Base-by-base conservation (phyloP, 2,888 invertebrate genomes). In the Lapara coniferarum region DNA sequence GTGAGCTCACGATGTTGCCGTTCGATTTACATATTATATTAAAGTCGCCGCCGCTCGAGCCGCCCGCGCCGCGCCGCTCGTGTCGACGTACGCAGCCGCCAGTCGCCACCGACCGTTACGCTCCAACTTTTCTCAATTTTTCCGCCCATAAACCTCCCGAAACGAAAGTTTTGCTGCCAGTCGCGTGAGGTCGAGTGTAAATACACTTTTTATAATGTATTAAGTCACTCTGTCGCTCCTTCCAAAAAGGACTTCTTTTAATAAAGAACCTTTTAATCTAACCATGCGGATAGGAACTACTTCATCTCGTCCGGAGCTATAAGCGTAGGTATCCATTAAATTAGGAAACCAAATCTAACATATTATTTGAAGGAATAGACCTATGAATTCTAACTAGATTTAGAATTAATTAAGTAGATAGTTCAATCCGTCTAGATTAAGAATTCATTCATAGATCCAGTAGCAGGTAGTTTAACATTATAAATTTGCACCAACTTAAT, bases 21-120 rank as follows among this genome's bases (percentile, higher is more conserved):
- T 91, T 90, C 89, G 90, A 93, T 93, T 93, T 93, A 90, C 93
- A 93, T 93, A 92, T 93, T 93, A 93, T 93, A 93, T 93, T 93
- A 93, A 93, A 93, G 81, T 89, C 87, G 79, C 84, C 90, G 85
- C 81, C 87, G 88, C 55, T 13, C 51, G 51, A 10, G 10, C 90
- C 87, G 89, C 90, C 91, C 92, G 90, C 92, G 37, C 92, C 10
- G 84, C 89, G 85, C 81, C 85, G 86, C 81, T 82, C 80, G 80
- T 79, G 85, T 85, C 88, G 86, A 85, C 82, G 84, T 83, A 84
- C 85, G 85, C 86, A 87, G 84, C 85, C 87, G 88, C 90, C 87
- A 89, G 84, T 85, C 87, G 88, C 90, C 87, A 89, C 90, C 92
- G 92, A 90, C 92, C 92, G 92, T 92, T 92, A 92, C 91, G 90